A percentile compares a stretch with the other conserved stretches of the same genome.
These are phyloP conservation scores for Disparrhopalites patrizii DNA, from an alignment of 2,888 invertebrate genomes.

Conservation along the genomic window DNA sequence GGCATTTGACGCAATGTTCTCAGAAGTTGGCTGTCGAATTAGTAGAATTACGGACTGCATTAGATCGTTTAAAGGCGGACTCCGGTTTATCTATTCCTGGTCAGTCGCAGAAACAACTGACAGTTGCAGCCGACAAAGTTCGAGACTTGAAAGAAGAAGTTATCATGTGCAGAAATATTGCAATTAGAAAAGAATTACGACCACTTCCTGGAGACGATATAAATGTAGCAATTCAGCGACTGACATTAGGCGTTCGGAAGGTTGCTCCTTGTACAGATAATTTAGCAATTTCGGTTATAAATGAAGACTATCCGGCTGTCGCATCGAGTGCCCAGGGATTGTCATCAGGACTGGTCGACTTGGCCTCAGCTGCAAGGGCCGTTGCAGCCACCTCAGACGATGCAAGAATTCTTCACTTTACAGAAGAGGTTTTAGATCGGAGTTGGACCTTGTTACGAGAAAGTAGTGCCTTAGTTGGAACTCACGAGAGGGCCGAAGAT, in stretches of 20 bases:
- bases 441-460: constrained; percentile 76
- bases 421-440: constrained; percentile 74
- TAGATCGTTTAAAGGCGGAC: constrained; percentile 64
- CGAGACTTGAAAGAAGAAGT: constrained; percentile 75
- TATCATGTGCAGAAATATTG: constrained; percentile 71
- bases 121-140: constrained; percentile 75
- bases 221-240: constrained; percentile 49
- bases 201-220: constrained; percentile 83
- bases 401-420: constrained; percentile 50
- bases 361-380: constrained; percentile 67
- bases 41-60: constrained; percentile 62
- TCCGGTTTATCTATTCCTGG: constrained; percentile 59
- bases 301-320: constrained; percentile 50
- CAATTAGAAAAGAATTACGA: constrained; percentile 65
- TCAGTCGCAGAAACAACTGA: constrained; percentile 67
- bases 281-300: constrained; percentile 77
- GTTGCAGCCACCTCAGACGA: constrained; percentile 69
- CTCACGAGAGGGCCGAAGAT: constrained; percentile 61
- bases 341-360: constrained; percentile 59
- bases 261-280: constrained; percentile 81
- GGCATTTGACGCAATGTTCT: constrained; percentile 56
- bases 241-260: constrained; percentile 63
- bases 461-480: constrained; percentile 69
- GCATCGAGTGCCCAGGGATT: constrained; percentile 45
- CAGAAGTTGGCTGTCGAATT: constrained; percentile 65